Evolutionary conservation across 2,113 vertebrate genomes (phyloP), one percentile per base, ranked within the genome.

Genomic region (Ictalurus furcatus): DNA sequence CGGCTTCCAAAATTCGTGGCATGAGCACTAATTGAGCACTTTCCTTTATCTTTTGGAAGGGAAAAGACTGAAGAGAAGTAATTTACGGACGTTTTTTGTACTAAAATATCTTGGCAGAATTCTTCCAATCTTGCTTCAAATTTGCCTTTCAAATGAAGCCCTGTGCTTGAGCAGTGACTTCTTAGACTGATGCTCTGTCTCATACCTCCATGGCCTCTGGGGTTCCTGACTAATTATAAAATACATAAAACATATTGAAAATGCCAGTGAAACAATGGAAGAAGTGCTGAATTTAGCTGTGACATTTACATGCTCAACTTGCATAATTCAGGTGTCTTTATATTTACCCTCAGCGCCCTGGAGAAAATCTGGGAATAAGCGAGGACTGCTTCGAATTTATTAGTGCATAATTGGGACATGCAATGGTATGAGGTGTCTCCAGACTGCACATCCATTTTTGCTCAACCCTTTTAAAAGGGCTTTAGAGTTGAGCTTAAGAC

Each of bases 271-370:
- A 94, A 95, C 94, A 95, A 96, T 92, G 88, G 82, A 81, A 85
- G 89, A 93, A 91, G 93, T 88, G 88, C 91, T 92, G 94, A 95
- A 87, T 94, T 94, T 94, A 93, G 93, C 89, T 80, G 71, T 96
- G 95, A 95, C 95, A 96, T 95, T 96, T 91, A 95, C 94, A 93
- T 93, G 94, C 91, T 91, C 85, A 56, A 81, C 74, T 92, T 95
- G 94, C 92, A 95, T 95, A 94, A 96, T 95, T 95, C 94, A 92
- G 92, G 89, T 92, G 93, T 86, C 94, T 93, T 93, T 87, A 84
- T 95, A 94, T 95, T 95, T 95, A 94, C 94, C 88, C 91, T 92
- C 91, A 88, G 87, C 84, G 85, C 84, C 86, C 88, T 34, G 63
- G 81, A 88, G 90, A 63, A 56, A 74, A 86, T 61, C 63, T 86